A percentile compares a stretch with the other conserved stretches of the same genome.
Conservation (phyloP, 2,113 vertebrate species). For the Brienomyrus longianalis region DNA sequence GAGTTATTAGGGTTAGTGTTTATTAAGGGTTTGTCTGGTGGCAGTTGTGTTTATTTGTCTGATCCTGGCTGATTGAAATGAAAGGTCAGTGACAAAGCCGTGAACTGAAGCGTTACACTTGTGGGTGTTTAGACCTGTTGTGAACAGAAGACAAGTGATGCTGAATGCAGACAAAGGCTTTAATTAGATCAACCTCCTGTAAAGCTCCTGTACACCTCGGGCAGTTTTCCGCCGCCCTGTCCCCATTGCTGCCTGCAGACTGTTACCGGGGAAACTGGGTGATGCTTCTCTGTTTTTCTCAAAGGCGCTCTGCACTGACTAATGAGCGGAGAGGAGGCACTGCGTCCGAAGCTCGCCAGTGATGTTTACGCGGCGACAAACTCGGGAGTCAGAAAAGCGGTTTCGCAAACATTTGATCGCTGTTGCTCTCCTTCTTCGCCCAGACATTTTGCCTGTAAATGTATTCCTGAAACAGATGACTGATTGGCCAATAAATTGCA, state of each 20-base stretch:
- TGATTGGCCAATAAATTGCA: neutral
- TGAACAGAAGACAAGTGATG: neutral
- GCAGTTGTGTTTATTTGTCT: neutral
- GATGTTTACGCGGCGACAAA: neutral
- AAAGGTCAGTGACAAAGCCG: neutral
- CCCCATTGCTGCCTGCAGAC: neutral
- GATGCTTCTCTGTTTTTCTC: neutral
- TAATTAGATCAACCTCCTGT: neutral
- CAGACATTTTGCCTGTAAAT: neutral
- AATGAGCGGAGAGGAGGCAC: neutral
- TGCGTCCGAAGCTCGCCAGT: neutral
- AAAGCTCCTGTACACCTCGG: conserved; percentile 2
- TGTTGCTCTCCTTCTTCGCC: neutral
- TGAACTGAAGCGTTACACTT: neutral
- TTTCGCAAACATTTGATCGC: neutral
- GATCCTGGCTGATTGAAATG: neutral
- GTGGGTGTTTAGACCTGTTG: neutral
- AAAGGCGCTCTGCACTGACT: conserved; percentile 1
- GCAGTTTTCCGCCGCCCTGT: neutral
- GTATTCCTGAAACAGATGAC: neutral
- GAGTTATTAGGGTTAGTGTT: neutral
- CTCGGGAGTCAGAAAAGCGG: neutral
- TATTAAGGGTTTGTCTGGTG: neutral
- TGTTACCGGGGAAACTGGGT: conserved; percentile 12
- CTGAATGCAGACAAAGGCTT: neutral